Conservation (phyloP, 2,888 invertebrate species). For the Ichneumoninae sp. region DNA sequence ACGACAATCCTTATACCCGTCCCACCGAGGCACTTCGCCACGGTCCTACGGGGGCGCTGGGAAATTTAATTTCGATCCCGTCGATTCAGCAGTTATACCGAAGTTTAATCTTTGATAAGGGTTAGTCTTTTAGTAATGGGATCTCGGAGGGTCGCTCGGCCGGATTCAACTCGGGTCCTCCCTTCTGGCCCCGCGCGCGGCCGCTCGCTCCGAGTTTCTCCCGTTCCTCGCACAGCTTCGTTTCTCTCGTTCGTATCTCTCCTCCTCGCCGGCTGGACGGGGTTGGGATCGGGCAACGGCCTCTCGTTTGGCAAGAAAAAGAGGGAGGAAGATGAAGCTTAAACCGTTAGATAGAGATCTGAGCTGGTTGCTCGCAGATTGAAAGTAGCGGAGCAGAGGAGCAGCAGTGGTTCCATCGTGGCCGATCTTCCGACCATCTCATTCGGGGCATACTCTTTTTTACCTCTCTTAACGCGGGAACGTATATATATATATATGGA, state of each 20-base stretch:
- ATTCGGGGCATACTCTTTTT: slow-evolving; percentile 51
- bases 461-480: slow-evolving; percentile 33
- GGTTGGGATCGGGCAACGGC: slow-evolving; percentile 51
- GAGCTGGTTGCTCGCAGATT: slow-evolving; percentile 77
- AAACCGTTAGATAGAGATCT: slow-evolving; percentile 85
- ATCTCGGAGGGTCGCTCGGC: slow-evolving; percentile 78
- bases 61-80: slow-evolving; percentile 87
- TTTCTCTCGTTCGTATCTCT: slow-evolving; percentile 26
- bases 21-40: slow-evolving; percentile 42
- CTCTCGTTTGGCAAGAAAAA: slow-evolving; percentile 63
- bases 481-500: slow-evolving; percentile 49
- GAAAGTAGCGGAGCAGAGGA: slow-evolving; percentile 80
- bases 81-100: slow-evolving; percentile 86
- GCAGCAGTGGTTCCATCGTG: slow-evolving; percentile 66
- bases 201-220: slow-evolving; percentile 41
- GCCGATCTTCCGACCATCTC: slow-evolving; percentile 59
- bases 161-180: slow-evolving; percentile 66
- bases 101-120: slow-evolving; percentile 86
- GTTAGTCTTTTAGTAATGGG: slow-evolving; percentile 85
- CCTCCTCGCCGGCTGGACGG: slow-evolving; percentile 43
- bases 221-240: slow-evolving; percentile 41
- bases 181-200: slow-evolving; percentile 12
- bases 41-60: slow-evolving; percentile 61
- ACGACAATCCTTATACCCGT: slow-evolving; percentile 31
- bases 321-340: slow-evolving; percentile 77